Base-by-base conservation (phyloP, 2,113 vertebrate genomes). In the Aegithalos caudatus region DNA sequence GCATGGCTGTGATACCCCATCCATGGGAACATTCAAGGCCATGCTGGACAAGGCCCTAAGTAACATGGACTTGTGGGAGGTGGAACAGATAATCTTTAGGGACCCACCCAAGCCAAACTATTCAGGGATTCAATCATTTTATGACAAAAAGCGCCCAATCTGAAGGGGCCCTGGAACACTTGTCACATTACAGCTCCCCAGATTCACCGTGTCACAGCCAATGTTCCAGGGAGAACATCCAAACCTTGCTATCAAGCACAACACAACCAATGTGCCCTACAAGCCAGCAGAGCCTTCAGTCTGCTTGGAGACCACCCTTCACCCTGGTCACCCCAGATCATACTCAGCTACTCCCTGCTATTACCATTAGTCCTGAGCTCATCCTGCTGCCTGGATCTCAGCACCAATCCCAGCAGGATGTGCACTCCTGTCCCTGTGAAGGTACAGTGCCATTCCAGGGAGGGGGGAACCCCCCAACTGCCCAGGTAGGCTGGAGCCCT, bases 101-200 rank as follows among this genome's bases (percentile, higher is more conserved):
- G 27, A 25, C 27, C 7, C 47, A 82, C 7, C 9, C 48, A 72
- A 72, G 28, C 14, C 48, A 84, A 11, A 33, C 3, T 29, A 54
- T 33, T 47, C 18, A 56, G 35, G n/a, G 40, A 23, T 47, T 84
- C 3, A 9, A 47, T 54, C 28, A 40, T 64, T 56, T 27, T 23
- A 11, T 3, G 3, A 64, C 6, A 62, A 16, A 19, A 73, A 22
- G 3, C 2, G 2, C 40, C 24, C n/a, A 12, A 2, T 19, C 7
- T 2, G 9, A 29, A 54, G 40, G 6, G 23, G 14, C 11, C 38
- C n/a, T 21, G 25, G 21, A 31, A 53, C 25, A 37, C 33, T 28
- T 44, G 33, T 33, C 7, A 28, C 8, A 24, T 35, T 15, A 37
- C 9, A 50, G 29, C 7, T 70, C 54, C 54, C 24, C 31, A 62